Evolutionary conservation across 2,797 vertebrate species (phyloP), one percentile per base, ranked within the genome.

Genomic region (Lacerta viridis): DNA sequence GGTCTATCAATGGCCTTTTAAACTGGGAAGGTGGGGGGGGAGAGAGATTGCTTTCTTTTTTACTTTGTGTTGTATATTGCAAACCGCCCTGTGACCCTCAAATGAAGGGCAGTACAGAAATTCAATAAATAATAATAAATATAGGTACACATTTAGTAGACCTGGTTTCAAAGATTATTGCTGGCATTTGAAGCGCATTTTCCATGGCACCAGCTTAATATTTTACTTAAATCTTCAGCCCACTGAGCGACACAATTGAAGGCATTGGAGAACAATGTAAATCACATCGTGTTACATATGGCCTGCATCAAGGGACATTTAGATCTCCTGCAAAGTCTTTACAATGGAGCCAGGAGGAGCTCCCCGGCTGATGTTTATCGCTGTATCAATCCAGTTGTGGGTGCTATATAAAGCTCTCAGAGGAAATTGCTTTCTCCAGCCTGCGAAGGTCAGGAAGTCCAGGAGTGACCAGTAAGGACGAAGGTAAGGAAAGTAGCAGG

Each of bases 241-340:
- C 92, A 74, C 2, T 0, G 0, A 92, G 46, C 80, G 82, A 17
- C 4, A 84, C 64, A 77, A 93, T 64, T 87, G 91, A 2, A 29
- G 25, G 11, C 10, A 0, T 0, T 5, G 66, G 55, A 80, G 76
- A 93, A 95, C 94, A 95, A 95, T 93, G 76, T 10, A 89, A 88
- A 87, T 78, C 0, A 43, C 61, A 3, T 1, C 7, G 13, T 43
- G 79, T 94, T 85, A 78, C 90, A 90, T 89, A 89, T 29, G 0
- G 25, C 77, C 59, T 10, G 13, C 90, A 7, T 36, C 0, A 0
- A 0, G 9, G 41, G n/a, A 33, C 84, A 43, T 69, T 82, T 82
- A 8, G 64, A 46, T 59, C 25, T 27, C 5, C 66, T 55, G 18
- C 7, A 1, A 33, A n/a, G 2, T 23, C 66, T 72, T 72, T 39